Percentiles rank a stretch among this genome's conserved stretches.
phyloP scores from a whole-genome alignment of 2,113 vertebrate species.

The Hemiprocne comata region DNA sequence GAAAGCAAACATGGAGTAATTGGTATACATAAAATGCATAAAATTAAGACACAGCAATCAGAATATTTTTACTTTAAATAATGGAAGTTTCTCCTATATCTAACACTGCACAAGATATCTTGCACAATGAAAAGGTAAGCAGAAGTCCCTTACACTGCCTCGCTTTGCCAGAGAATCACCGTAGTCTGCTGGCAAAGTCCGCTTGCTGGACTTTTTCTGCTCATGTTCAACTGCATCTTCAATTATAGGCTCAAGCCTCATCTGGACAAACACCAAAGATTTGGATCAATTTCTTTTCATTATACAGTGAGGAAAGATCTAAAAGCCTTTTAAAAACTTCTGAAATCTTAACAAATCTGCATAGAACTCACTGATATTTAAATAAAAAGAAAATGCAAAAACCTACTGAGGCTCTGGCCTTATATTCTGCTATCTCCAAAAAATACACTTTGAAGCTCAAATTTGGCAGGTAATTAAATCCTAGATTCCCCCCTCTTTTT shows the following conservation, averaged over 20 bases:
- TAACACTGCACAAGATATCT: conserved; percentile 83
- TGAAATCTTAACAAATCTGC: conserved; percentile 45
- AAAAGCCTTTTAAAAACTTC: conserved; percentile 69
- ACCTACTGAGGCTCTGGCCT: conserved; percentile 59
- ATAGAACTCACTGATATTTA: conserved; percentile 53
- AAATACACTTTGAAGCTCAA: background rate
- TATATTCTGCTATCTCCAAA: background rate
- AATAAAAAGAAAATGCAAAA: conserved; percentile 57
- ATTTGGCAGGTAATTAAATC: background rate
- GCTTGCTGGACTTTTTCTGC: conserved; percentile 99
- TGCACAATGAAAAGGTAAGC: conserved; percentile 83
- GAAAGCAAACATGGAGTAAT: conserved; percentile 71
- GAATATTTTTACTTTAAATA: conserved; percentile 57
- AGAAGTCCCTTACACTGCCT: conserved; percentile 95
- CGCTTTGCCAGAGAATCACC: conserved; percentile 99
- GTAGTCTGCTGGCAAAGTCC: conserved; percentile 98
- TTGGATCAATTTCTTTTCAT: conserved; percentile 86
- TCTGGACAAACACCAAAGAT: conserved; percentile 91
- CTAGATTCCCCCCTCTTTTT: background rate
- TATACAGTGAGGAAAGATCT: conserved; percentile 81
- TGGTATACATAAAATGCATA: conserved; percentile 63
- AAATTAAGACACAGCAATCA: conserved; percentile 64
- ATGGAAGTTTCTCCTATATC: conserved; percentile 81
- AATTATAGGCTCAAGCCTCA: conserved; percentile 98
- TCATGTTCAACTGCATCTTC: conserved; percentile 97